phyloP scores from a whole-genome alignment of 2,797 vertebrate species.

The Tadarida brasiliensis region DNA sequence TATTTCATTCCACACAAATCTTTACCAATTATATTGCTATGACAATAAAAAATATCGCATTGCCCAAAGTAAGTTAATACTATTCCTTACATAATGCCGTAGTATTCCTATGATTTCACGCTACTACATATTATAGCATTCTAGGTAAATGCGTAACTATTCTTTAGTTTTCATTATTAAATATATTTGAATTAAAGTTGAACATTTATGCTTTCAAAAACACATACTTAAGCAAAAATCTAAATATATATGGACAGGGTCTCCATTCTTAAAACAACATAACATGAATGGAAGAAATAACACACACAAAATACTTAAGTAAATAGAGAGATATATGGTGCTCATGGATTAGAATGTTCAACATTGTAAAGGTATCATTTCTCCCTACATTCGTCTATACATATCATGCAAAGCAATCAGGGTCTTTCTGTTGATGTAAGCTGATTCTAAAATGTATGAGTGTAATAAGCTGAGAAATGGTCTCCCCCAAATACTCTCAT shows the following conservation, averaged over 20 bases:
- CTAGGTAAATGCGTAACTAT: not conserved
- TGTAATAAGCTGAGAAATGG: not conserved
- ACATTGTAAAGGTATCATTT: not conserved
- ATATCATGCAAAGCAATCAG: too few relatives aligned
- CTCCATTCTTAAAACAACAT: not conserved
- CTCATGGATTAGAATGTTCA: not conserved
- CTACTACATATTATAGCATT: not conserved
- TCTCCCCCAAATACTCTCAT: not conserved
- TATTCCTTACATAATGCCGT: not conserved
- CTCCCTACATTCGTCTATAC: too few relatives aligned
- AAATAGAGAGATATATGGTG: not conserved
- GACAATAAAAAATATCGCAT: not conserved
- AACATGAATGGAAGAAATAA: not conserved
- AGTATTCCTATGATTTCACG: not conserved
- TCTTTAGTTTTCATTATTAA: not conserved
- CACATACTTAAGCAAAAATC: not conserved
- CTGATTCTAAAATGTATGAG: not conserved
- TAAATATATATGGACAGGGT: not conserved
- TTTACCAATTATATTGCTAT: not conserved
- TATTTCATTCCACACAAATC: not conserved
- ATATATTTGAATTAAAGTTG: not conserved
- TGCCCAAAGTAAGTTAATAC: not conserved
- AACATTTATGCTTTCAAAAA: not conserved
- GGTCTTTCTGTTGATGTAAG: too few relatives aligned
- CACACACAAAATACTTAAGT: not conserved